Conservation (phyloP, 2,113 vertebrate genomes). For the Mormyrus iriodes region DNA sequence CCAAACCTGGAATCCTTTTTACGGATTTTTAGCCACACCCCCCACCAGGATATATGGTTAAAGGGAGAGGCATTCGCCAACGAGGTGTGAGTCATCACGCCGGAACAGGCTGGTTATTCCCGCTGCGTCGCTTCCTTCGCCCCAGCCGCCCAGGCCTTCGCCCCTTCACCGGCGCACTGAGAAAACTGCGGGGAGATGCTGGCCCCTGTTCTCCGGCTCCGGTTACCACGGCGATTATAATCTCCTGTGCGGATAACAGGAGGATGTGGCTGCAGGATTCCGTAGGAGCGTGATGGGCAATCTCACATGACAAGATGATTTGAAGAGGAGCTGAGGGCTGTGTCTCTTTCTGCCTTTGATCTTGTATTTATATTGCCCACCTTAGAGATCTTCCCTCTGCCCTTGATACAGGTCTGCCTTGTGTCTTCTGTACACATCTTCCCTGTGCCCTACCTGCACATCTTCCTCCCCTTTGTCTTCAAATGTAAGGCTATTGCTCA, state of each 20-base stretch:
- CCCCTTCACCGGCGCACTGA: not conserved
- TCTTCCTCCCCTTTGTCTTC: not conserved
- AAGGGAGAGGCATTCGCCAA: not conserved
- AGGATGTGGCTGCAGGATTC: not conserved
- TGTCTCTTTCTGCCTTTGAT: constrained; percentile 33
- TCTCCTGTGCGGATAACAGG: not conserved
- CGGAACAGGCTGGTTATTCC: not conserved
- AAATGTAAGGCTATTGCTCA: not conserved
- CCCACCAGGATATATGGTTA: not conserved
- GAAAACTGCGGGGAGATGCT: not conserved
- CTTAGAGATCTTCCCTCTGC: not conserved
- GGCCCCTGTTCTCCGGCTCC: not conserved
- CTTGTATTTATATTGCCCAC: constrained; percentile 39
- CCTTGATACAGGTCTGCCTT: not conserved
- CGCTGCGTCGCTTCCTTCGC: not conserved
- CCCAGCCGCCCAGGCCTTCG: not conserved
- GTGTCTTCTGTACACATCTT: not conserved
- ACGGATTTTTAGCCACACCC: not conserved
- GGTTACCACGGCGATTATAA: not conserved
- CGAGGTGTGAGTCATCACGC: not conserved
- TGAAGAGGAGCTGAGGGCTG: constrained; percentile 30
- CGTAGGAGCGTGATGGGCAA: constrained; percentile 30
- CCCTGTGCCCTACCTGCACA: not conserved
- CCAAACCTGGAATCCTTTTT: not conserved
- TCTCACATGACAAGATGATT: constrained; percentile 36